Evolutionary conservation across 2,888 invertebrate genomes (phyloP).

Genomic region (Caenorhabditis zanzibari): DNA sequence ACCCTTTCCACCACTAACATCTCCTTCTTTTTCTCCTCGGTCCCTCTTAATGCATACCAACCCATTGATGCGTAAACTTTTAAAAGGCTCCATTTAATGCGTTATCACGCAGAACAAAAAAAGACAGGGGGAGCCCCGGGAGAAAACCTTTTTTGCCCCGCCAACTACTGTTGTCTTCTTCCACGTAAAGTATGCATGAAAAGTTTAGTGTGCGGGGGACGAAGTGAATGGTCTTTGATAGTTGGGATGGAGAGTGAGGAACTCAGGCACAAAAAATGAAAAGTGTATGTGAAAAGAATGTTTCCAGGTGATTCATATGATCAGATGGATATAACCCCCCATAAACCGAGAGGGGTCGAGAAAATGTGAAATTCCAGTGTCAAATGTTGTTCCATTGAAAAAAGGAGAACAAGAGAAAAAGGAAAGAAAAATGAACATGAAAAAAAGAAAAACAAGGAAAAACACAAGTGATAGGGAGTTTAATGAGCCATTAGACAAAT

Average conservation of each 20-base stretch:
- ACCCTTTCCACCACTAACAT: not conserved
- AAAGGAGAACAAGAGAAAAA: not conserved
- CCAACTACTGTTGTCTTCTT: slow-evolving; percentile 4
- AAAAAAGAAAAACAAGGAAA: slow-evolving; percentile 5
- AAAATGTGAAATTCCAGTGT: not conserved
- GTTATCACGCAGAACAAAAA: slow-evolving; percentile 28
- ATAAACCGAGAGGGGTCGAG: not conserved
- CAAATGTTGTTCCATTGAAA: slow-evolving; percentile 10
- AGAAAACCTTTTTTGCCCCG: slow-evolving; percentile 15
- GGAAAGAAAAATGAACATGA: slow-evolving; percentile 2
- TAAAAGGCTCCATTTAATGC: slow-evolving; percentile 42
- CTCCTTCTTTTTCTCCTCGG: not conserved
- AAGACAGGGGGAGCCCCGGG: not conserved
- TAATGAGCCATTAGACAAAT: slow-evolving; percentile 34
- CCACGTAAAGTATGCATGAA: slow-evolving; percentile 38
- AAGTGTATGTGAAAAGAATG: not conserved
- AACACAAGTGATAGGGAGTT: slow-evolving; percentile 22
- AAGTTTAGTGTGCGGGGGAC: slow-evolving; percentile 27
- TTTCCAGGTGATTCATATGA: slow-evolving; percentile 3
- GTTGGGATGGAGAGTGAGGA: not conserved
- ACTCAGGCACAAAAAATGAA: not conserved
- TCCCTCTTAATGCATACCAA: slow-evolving; percentile 56
- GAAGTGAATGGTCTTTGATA: slow-evolving; percentile 26
- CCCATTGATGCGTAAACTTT: slow-evolving; percentile 43
- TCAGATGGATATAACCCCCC: not conserved